Evolutionary conservation across 2,888 invertebrate genomes (phyloP).

Genomic region (Dicyrtoma fusca): DNA sequence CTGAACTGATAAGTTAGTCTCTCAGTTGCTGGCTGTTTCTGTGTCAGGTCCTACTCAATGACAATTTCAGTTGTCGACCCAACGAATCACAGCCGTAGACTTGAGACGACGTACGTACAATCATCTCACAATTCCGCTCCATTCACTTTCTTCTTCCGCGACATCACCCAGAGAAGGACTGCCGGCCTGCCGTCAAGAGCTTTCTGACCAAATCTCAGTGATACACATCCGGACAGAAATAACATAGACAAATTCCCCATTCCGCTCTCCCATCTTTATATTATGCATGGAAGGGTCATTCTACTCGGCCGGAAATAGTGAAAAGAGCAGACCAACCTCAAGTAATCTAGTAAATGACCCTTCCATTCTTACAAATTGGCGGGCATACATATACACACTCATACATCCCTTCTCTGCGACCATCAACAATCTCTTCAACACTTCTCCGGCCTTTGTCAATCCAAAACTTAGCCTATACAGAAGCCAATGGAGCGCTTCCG

Average conservation of each 20-base stretch:
- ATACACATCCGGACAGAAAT: no score
- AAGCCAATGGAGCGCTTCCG: neutral
- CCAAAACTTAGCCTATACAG: no score
- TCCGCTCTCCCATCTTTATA: no score
- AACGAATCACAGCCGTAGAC: no score
- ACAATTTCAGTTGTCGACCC: no score
- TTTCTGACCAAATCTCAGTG: no score
- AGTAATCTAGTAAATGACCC: constrained; percentile 34
- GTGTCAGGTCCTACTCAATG: no score
- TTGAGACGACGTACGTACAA: no score
- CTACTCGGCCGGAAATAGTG: constrained; percentile 24
- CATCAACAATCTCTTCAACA: neutral
- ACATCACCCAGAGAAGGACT: no score
- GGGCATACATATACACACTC: constrained; percentile 20
- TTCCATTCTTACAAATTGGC: constrained; percentile 26
- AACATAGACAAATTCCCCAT: no score
- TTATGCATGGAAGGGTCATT: constrained; percentile 12
- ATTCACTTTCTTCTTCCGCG: constrained; percentile 8
- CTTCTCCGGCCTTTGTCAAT: neutral
- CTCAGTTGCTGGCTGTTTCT: no score
- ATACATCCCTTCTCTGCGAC: neutral
- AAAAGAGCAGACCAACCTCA: constrained; percentile 19
- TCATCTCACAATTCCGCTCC: constrained; percentile 31
- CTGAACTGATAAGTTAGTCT: constrained; percentile 14
- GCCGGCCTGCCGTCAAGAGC: no score